Conservation (phyloP, 1,140 invertebrate genomes). For the Hermatobates lingyangjiaoensis region DNA sequence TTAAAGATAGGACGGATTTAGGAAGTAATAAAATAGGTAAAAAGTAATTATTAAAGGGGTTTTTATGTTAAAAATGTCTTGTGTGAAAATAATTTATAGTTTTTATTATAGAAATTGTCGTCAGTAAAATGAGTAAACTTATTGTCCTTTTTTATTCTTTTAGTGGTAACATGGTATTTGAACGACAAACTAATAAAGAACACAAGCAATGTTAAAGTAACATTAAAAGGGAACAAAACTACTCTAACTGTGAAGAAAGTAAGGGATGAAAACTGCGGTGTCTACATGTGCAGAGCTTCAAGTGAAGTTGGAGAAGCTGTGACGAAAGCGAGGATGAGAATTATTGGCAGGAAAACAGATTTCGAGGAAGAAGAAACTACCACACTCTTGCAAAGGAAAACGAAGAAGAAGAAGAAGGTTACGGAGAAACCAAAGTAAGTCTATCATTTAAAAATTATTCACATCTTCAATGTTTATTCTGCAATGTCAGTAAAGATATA, state of each 20-base stretch:
- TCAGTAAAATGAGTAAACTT: too few species aligned
- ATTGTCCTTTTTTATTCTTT: too few species aligned
- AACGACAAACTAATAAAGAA: slow-evolving; percentile 59
- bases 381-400: slow-evolving; percentile 24
- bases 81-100: too few species aligned
- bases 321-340: slow-evolving; percentile 56
- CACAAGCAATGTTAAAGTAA: slow-evolving; percentile 46
- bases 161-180: slow-evolving; percentile 78
- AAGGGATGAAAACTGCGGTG: slow-evolving; percentile 50
- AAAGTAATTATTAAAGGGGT: too few species aligned
- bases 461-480: slow-evolving; percentile 3
- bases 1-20: too few species aligned
- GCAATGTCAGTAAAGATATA: not conserved
- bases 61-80: too few species aligned
- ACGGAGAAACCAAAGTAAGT: slow-evolving; percentile 24
- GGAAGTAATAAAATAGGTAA: too few species aligned
- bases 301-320: slow-evolving; percentile 63
- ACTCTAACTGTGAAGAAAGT: slow-evolving; percentile 46
- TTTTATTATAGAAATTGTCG: too few species aligned
- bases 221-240: slow-evolving; percentile 52
- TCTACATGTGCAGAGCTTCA: slow-evolving; percentile 68
- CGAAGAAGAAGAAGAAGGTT: slow-evolving; percentile 29
- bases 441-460: slow-evolving; percentile 3
- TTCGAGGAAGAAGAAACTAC: slow-evolving; percentile 11
- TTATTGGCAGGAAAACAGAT: slow-evolving; percentile 29